Conservation (phyloP, 2,888 invertebrate genomes). For the Caenorhabditis plicata region DNA sequence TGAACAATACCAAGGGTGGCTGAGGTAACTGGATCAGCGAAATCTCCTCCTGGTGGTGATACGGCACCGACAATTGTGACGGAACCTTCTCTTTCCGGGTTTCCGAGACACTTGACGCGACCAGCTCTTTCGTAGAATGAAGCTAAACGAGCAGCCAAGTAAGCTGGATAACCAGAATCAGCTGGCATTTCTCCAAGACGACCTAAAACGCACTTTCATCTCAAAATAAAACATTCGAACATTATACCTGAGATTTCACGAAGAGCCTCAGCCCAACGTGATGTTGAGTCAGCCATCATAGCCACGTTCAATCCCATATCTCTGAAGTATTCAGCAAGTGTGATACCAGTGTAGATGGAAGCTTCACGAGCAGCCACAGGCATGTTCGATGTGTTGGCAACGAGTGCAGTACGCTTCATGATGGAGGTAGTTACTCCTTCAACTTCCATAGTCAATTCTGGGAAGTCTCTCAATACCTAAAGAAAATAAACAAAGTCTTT, state of each 20-base stretch:
- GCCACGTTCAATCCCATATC: constrained; percentile 99
- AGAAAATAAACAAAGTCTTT: neutral
- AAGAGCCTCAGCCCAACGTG: constrained; percentile 99
- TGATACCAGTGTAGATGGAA: constrained; percentile 96
- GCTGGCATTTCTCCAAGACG: constrained; percentile 98
- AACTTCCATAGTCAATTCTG: constrained; percentile 93
- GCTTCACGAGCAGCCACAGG: constrained; percentile 99
- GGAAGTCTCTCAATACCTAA: constrained; percentile 82
- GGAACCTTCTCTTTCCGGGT: constrained; percentile 92
- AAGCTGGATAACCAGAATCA: constrained; percentile 93
- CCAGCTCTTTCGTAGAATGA: constrained; percentile 99
- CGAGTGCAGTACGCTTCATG: constrained; percentile 98
- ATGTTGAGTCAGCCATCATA: constrained; percentile 99
- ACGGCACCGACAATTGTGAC: constrained; percentile 98
- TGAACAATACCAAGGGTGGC: constrained; percentile 97
- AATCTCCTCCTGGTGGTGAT: constrained; percentile 99
- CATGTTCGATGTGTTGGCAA: constrained; percentile 99
- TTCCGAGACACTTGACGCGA: constrained; percentile 75
- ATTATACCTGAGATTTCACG: constrained; percentile 86
- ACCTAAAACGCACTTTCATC: constrained; percentile 8
- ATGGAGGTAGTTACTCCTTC: constrained; percentile 91
- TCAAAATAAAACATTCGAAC: neutral
- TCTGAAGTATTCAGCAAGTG: constrained; percentile 84
- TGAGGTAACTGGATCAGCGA: constrained; percentile 99
- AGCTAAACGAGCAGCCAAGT: constrained; percentile 93